These are phyloP conservation scores for Dolichopus griseipennis DNA, from an alignment of 2,888 invertebrate species.

Conservation along the genomic window DNA sequence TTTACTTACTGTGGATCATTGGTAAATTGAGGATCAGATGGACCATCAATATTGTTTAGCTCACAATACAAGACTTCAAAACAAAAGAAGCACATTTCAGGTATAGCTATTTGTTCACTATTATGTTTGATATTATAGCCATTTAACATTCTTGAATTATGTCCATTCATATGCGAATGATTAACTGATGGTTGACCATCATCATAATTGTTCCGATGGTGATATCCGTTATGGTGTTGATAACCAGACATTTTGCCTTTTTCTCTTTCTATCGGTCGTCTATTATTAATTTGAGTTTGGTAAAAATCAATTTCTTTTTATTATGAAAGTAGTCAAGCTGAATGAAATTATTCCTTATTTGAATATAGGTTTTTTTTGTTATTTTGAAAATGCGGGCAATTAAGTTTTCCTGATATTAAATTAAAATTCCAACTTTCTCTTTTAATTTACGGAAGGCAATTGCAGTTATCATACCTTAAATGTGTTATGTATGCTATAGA, in stretches of 20 bases:
- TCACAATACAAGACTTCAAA: slow-evolving; percentile 96
- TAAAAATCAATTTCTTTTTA: neutral
- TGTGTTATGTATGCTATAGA: neutral
- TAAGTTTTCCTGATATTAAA: neutral
- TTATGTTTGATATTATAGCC: slow-evolving; percentile 8
- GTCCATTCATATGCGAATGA: slow-evolving; percentile 9
- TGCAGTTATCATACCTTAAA: neutral
- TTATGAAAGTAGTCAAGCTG: neutral
- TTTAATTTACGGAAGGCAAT: neutral
- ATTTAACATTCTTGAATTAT: neutral
- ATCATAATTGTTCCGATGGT: neutral
- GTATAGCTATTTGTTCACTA: slow-evolving; percentile 59
- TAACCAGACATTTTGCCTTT: neutral
- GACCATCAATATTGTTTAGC: slow-evolving; percentile 85
- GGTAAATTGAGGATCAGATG: slow-evolving; percentile 83
- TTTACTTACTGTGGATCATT: slow-evolving; percentile 88
- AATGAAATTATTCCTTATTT: neutral
- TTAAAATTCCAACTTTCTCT: neutral
- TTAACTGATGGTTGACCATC: neutral
- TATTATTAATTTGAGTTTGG: neutral
- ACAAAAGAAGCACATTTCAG: slow-evolving; percentile 98
- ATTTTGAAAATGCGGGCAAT: neutral
- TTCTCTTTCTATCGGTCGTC: neutral
- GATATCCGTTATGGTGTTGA: slow-evolving; percentile 1
- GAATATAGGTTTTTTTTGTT: neutral